phyloP scores from a whole-genome alignment of 1,140 invertebrate species.

The Phymastichus coffea region DNA sequence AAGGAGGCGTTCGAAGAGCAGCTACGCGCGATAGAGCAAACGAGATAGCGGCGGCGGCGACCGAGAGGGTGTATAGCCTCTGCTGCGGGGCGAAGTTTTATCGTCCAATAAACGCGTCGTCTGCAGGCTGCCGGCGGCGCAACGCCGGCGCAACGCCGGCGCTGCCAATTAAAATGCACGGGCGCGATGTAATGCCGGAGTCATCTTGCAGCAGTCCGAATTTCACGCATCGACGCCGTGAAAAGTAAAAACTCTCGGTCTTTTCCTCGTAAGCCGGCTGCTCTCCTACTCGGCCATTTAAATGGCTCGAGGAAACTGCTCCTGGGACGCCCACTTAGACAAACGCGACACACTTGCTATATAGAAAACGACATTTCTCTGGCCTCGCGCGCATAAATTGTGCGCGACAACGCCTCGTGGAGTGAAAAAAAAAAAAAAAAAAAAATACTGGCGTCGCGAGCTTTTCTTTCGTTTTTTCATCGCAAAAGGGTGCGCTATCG shows the following conservation, averaged over 20 bases:
- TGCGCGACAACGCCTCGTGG: not conserved
- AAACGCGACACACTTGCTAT: not conserved
- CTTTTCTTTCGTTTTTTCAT: too few relatives aligned
- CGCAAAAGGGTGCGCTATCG: too few relatives aligned
- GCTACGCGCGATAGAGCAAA: too few relatives aligned
- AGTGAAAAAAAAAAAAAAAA: conserved; percentile 19
- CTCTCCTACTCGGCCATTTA: too few relatives aligned
- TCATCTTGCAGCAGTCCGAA: not conserved
- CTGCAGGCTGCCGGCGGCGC: conserved; percentile 9
- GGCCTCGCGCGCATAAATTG: not conserved
- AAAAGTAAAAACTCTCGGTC: conserved; percentile 20
- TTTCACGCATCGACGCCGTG: conserved; percentile 17
- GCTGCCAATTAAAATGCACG: conserved; percentile 21
- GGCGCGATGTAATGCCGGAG: conserved; percentile 13
- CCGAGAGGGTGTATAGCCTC: not conserved
- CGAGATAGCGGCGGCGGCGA: not conserved
- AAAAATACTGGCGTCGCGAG: too few relatives aligned
- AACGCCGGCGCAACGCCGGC: not conserved
- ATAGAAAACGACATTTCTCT: not conserved
- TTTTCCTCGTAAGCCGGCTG: not conserved
- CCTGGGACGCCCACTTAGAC: too few relatives aligned
- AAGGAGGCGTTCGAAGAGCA: conserved; percentile 1
- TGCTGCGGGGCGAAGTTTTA: conserved; percentile 15
- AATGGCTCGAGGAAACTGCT: too few relatives aligned
- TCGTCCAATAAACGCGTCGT: conserved; percentile 22